phyloP scores from a whole-genome alignment of 2,113 vertebrate genomes.

The Chaenogobius annularis region DNA sequence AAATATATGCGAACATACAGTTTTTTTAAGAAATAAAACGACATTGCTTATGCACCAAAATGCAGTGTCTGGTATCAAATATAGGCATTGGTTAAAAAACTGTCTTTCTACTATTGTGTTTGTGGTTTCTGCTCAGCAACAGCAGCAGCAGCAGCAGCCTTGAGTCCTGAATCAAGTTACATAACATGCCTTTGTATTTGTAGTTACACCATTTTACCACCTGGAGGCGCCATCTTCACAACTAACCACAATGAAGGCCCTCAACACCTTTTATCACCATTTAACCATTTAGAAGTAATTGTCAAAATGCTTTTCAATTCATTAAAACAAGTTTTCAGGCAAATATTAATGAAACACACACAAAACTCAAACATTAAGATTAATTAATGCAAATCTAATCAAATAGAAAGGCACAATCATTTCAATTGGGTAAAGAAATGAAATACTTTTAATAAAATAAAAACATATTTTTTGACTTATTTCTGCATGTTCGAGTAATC shows the following conservation, averaged over 20 bases:
- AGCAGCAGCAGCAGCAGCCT: conserved; percentile 25
- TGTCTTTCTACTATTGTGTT: neutral
- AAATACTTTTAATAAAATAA: too few species aligned
- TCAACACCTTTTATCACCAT: neutral
- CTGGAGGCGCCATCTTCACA: conserved; percentile 56
- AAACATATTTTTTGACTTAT: too few species aligned
- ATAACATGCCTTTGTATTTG: conserved; percentile 38
- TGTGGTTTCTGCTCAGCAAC: conserved; percentile 62
- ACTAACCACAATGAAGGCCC: neutral
- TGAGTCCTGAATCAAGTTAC: conserved; percentile 51
- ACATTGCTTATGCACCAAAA: too few species aligned
- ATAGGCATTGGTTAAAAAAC: neutral
- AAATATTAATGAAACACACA: neutral
- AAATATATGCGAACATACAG: neutral
- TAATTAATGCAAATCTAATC: neutral
- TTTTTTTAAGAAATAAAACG: neutral
- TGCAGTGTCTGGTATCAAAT: neutral
- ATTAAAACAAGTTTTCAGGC: neutral
- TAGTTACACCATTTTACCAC: conserved; percentile 45
- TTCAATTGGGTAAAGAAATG: too few species aligned
- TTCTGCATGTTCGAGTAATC: too few species aligned
- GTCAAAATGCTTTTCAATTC: conserved; percentile 3
- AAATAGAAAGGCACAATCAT: too few species aligned
- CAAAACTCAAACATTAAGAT: neutral
- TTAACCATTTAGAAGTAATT: neutral